A percentile compares a stretch with the other conserved stretches of the same genome.
Conservation (phyloP, 2,888 invertebrate genomes). For the Copidosoma aretas region DNA sequence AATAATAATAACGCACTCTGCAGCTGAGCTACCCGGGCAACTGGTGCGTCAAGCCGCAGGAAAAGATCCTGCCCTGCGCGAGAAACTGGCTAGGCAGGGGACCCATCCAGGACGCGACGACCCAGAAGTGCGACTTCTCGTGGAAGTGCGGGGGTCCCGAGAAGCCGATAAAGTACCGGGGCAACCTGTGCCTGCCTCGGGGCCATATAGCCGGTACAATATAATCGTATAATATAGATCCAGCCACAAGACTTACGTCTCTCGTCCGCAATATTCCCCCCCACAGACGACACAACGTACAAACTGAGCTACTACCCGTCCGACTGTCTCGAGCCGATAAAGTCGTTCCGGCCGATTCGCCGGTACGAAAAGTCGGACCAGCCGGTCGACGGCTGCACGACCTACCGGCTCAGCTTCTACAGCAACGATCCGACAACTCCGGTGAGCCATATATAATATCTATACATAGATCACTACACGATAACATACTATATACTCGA, state of each 20-base stretch:
- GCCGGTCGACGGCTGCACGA: conserved; percentile 67
- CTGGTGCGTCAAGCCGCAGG: conserved; percentile 52
- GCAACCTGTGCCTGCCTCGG: conserved; percentile 25
- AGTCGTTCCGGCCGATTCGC: conserved; percentile 64
- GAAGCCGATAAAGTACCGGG: conserved; percentile 18
- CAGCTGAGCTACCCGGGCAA: conserved; percentile 53
- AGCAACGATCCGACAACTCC: conserved; percentile 49
- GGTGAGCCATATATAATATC: conserved; percentile 46
- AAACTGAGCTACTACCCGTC: conserved; percentile 70
- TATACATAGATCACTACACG: background rate
- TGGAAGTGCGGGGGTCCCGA: conserved; percentile 49
- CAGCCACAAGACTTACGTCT: background rate
- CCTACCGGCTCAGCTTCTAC: conserved; percentile 68
- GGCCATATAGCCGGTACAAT: conserved; percentile 24
- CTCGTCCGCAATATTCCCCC: background rate
- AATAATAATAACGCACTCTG: background rate
- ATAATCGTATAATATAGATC: background rate
- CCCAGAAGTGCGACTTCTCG: conserved; percentile 75
- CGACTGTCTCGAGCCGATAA: conserved; percentile 60
- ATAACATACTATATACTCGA: background rate
- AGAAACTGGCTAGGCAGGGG: conserved; percentile 62
- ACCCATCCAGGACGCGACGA: conserved; percentile 77
- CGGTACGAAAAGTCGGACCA: conserved; percentile 65
- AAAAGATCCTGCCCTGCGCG: conserved; percentile 48
- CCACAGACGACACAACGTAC: conserved; percentile 69